phyloP scores from a whole-genome alignment of 2,888 invertebrate genomes.

The Drosophila mimica region DNA sequence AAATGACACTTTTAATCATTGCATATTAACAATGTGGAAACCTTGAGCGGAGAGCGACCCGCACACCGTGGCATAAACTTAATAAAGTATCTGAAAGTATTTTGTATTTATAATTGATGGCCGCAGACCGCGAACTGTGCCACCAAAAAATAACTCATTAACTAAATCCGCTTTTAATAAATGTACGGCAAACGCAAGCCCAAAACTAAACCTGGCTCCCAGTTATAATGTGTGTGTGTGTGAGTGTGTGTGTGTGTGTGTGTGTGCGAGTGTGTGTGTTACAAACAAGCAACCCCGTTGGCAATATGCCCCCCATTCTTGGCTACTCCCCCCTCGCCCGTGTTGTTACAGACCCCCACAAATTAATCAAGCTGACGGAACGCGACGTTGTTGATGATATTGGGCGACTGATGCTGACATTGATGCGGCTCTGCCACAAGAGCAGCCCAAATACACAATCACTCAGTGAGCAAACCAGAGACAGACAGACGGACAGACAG shows the following conservation, averaged over 20 bases:
- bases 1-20: constrained; percentile 81
- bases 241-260: neutral
- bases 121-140: constrained; percentile 68
- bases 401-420: constrained; percentile 81
- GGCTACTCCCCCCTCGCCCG: neutral
- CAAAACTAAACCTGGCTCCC: constrained; percentile 33
- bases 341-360: constrained; percentile 61
- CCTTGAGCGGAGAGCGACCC: constrained; percentile 54
- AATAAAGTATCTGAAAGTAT: constrained; percentile 34
- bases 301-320: neutral
- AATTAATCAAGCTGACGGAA: constrained; percentile 80
- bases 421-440: constrained; percentile 76
- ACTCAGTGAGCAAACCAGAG: constrained; percentile 51
- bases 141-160: constrained; percentile 77
- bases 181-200: constrained; percentile 45
- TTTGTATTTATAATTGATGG: constrained; percentile 61
- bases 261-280: neutral
- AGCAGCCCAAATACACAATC: constrained; percentile 67
- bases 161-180: constrained; percentile 82
- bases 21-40: constrained; percentile 72
- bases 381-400: constrained; percentile 81
- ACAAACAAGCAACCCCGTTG: constrained; percentile 14
- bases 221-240: constrained; percentile 3
- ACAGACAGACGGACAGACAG: constrained; percentile 3
- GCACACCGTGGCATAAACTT: constrained; percentile 34